Evolutionary conservation across 2,113 vertebrate genomes (phyloP).

Genomic region (Rousettus leschenaultii): DNA sequence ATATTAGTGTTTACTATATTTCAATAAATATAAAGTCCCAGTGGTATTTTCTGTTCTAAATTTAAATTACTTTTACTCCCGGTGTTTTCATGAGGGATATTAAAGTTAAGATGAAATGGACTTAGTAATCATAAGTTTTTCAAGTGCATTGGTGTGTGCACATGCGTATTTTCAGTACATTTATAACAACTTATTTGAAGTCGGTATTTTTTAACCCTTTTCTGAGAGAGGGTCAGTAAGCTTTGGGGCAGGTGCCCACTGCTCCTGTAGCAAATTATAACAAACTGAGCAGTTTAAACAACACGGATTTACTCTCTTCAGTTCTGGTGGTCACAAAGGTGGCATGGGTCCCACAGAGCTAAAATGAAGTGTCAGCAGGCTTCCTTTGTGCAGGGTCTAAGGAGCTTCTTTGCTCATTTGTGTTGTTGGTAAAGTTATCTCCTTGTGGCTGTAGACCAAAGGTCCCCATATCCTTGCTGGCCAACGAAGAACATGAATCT

Average conservation of each 20-base stretch:
- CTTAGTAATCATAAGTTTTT: neutral
- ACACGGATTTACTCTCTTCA: neutral
- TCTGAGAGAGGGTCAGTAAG: neutral
- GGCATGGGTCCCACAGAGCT: neutral
- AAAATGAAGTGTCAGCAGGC: neutral
- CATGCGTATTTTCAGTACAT: slow-evolving; percentile 16
- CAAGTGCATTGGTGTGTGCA: neutral
- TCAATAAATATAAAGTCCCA: slow-evolving; percentile 20
- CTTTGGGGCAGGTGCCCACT: neutral
- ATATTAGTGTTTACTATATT: slow-evolving; percentile 56
- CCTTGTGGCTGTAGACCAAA: neutral
- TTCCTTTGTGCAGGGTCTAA: neutral
- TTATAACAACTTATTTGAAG: neutral
- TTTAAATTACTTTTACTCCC: slow-evolving; percentile 64
- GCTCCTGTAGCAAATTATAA: neutral
- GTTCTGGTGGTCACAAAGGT: neutral
- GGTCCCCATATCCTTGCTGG: neutral
- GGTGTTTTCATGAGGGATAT: neutral
- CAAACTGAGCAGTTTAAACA: neutral
- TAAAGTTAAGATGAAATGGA: slow-evolving; percentile 41
- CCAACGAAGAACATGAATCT: neutral
- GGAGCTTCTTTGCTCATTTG: neutral
- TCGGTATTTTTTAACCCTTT: neutral
- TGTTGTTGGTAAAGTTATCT: neutral
- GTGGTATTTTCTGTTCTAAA: slow-evolving; percentile 60